These are phyloP conservation scores for Hypocryptadius cinnamomeus DNA, from an alignment of 2,113 vertebrate genomes.

Conservation along the genomic window DNA sequence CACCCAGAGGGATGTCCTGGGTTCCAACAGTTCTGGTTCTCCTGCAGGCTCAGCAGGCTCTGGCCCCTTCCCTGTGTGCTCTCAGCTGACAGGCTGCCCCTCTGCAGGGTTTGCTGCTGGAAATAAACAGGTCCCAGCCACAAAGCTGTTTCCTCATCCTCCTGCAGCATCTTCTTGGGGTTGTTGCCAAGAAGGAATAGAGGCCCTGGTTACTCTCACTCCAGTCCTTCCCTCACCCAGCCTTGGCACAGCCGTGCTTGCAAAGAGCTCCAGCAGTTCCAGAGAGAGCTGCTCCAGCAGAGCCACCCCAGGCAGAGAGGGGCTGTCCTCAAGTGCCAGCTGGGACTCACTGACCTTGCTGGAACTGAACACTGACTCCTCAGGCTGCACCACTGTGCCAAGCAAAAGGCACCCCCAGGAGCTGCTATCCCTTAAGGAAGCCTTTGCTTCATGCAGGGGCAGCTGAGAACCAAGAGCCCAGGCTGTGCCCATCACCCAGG, in stretches of 20 bases:
- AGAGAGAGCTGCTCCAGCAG: background rate
- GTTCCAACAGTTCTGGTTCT: background rate
- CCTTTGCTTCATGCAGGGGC: background rate
- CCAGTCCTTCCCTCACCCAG: background rate
- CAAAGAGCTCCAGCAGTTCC: background rate
- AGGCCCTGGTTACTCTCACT: background rate
- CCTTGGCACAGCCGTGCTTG: background rate
- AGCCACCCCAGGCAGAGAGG: background rate
- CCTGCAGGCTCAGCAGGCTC: background rate
- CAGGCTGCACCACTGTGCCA: background rate
- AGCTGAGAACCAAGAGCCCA: background rate
- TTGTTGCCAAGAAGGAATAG: background rate
- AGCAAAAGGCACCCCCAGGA: background rate
- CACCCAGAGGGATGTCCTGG: too few species aligned
- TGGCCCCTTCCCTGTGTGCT: background rate
- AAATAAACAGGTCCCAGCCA: background rate
- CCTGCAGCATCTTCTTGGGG: background rate
- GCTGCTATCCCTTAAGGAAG: background rate
- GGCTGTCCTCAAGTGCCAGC: background rate
- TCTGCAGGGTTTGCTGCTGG: background rate
- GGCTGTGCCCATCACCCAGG: fast-evolving
- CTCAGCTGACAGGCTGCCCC: background rate
- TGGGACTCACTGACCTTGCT: background rate
- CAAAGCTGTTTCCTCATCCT: background rate
- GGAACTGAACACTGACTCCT: background rate